phyloP scores from a whole-genome alignment of 92 coral and sea anemone genomes.

The Diadumene lineata region DNA sequence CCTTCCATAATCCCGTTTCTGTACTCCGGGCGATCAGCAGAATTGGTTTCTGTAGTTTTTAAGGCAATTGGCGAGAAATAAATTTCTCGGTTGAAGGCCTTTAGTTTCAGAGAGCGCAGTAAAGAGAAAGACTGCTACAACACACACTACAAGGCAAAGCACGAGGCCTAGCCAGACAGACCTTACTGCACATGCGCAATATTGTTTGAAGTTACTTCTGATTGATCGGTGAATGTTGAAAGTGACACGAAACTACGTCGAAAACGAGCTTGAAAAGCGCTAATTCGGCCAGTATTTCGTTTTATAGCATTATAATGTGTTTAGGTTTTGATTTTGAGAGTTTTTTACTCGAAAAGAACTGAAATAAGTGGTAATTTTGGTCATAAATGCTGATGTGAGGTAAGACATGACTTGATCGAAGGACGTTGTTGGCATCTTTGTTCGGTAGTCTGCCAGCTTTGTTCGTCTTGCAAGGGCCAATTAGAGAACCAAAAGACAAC shows the following conservation, averaged over 20 bases:
- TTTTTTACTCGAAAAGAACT: background rate
- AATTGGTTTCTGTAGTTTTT: constrained; percentile 62
- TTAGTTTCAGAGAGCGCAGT: constrained; percentile 39
- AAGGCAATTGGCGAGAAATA: constrained; percentile 50
- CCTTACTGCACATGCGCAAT: constrained; percentile 76
- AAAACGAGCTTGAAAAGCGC: background rate
- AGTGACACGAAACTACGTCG: constrained; percentile 8
- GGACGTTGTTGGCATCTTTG: too few species aligned
- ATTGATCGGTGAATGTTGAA: constrained; percentile 11
- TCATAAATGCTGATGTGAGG: background rate
- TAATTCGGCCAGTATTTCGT: background rate
- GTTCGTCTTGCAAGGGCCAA: too few species aligned
- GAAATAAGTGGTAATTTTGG: background rate
- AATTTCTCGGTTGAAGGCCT: constrained; percentile 40
- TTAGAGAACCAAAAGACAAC: background rate
- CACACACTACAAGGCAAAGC: constrained; percentile 51
- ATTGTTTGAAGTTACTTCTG: constrained; percentile 3
- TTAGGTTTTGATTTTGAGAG: background rate
- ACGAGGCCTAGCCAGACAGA: constrained; percentile 84
- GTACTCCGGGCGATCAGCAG: constrained; percentile 60
- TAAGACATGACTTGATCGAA: background rate
- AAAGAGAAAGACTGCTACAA: constrained; percentile 36
- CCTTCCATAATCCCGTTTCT: constrained; percentile 84
- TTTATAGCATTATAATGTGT: background rate
- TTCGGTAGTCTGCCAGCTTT: too few species aligned